These are phyloP conservation scores for Thalassarche chlororhynchos DNA, from an alignment of 2,113 vertebrate species.

Conservation along the genomic window DNA sequence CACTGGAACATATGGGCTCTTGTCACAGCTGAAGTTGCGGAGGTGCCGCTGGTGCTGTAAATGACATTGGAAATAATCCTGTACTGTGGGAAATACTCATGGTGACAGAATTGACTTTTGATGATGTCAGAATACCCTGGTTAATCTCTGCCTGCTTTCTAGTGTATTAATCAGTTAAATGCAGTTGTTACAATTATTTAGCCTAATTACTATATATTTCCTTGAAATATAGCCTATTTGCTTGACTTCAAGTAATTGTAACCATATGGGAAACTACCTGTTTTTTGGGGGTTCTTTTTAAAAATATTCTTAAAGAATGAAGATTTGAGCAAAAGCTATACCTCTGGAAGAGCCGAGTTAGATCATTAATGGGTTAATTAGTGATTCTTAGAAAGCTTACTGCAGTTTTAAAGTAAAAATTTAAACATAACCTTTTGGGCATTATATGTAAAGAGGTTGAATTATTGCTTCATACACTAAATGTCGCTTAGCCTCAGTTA, in stretches of 20 bases:
- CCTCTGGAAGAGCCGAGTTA: neutral
- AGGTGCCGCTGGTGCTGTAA: neutral
- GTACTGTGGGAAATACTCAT: neutral
- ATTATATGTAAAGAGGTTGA: neutral
- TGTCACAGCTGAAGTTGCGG: neutral
- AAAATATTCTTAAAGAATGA: neutral
- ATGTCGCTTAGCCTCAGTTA: neutral
- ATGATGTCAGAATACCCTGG: neutral
- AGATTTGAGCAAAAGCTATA: neutral
- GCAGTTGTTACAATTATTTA: neutral
- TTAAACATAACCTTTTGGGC: neutral
- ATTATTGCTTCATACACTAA: neutral
- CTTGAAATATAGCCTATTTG: neutral
- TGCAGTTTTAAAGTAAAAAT: neutral
- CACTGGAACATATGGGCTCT: neutral
- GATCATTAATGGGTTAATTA: neutral
- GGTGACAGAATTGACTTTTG: neutral
- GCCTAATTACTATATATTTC: neutral
- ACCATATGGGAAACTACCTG: neutral
- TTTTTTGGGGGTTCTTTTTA: neutral
- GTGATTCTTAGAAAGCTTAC: neutral
- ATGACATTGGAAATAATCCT: neutral
- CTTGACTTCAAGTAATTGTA: neutral
- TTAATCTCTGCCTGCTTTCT: neutral
- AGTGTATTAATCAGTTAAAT: neutral